phyloP scores from a whole-genome alignment of 2,888 invertebrate genomes.

The Nymphalis c-album region DNA sequence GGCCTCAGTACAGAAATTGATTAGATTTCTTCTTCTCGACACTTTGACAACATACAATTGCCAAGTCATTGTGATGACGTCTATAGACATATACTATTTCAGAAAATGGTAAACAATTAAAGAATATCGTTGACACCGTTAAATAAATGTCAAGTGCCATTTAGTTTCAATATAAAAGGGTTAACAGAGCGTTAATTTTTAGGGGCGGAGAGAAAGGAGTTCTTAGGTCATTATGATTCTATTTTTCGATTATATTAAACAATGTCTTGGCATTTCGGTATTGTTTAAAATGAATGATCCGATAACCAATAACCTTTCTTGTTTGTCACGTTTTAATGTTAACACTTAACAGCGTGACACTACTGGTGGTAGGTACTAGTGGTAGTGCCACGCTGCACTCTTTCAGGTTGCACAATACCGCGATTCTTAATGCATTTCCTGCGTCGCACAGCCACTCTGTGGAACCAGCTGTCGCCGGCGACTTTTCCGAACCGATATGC shows the following conservation, averaged over 20 bases:
- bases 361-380: too few species aligned
- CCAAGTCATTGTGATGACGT: background rate
- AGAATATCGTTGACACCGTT: background rate
- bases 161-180: slow-evolving; percentile 24
- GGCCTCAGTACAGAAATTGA: too few species aligned
- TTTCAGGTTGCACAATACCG: too few species aligned
- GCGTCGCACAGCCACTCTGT: too few species aligned
- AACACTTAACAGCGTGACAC: too few species aligned
- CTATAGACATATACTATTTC: background rate
- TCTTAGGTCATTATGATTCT: slow-evolving; percentile 50
- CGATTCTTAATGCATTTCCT: too few species aligned
- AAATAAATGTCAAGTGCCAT: background rate
- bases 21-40: too few species aligned
- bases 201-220: slow-evolving; percentile 25
- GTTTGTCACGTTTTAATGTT: background rate
- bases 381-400: too few species aligned
- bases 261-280: slow-evolving; percentile 27
- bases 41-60: too few species aligned
- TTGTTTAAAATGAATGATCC: slow-evolving; percentile 30
- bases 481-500: too few species aligned
- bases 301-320: slow-evolving; percentile 12
- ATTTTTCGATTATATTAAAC: slow-evolving; percentile 32
- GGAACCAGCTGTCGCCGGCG: too few species aligned
- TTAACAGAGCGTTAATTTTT: slow-evolving; percentile 25
- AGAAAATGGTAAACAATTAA: background rate